phyloP scores from a whole-genome alignment of 1,140 invertebrate genomes.

The Sarcophaga peregrina region DNA sequence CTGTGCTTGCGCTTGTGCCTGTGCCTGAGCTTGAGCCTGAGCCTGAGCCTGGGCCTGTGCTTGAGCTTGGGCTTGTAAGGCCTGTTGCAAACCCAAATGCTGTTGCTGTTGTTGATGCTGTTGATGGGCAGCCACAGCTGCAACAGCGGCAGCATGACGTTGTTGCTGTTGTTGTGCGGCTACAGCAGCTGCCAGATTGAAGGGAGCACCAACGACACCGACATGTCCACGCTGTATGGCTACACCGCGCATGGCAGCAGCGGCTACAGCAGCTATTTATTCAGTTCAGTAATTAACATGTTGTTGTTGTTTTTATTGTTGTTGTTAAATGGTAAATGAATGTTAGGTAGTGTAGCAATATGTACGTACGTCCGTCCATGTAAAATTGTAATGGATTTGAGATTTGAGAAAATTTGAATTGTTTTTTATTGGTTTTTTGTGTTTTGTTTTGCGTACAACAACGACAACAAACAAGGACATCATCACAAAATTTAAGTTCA shows the following conservation, averaged over 20 bases:
- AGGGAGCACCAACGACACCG: slow-evolving; percentile 68
- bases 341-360: too few species aligned
- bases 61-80: slow-evolving; percentile 72
- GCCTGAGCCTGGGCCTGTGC: slow-evolving; percentile 80
- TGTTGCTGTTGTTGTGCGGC: slow-evolving; percentile 71
- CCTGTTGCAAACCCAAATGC: slow-evolving; percentile 44
- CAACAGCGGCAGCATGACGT: slow-evolving; percentile 71
- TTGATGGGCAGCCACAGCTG: slow-evolving; percentile 73
- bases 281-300: background rate
- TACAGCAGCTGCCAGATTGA: slow-evolving; percentile 72
- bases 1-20: slow-evolving; percentile 77
- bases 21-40: slow-evolving; percentile 66
- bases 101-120: slow-evolving; percentile 51
- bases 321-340: background rate
- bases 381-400: too few species aligned
- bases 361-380: too few species aligned
- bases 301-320: slow-evolving; percentile 17
- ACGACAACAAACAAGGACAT: slow-evolving; percentile 8
- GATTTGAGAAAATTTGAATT: too few species aligned
- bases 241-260: slow-evolving; percentile 76
- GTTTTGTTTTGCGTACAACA: background rate
- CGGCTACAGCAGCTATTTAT: slow-evolving; percentile 67
- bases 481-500: slow-evolving; percentile 11
- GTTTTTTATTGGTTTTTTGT: slow-evolving; percentile 24
- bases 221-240: slow-evolving; percentile 76